Percentiles rank a stretch among this genome's conserved stretches.
phyloP scores from a whole-genome alignment of 35 echinoderm and acorn worm species.

The Lytechinus pictus region DNA sequence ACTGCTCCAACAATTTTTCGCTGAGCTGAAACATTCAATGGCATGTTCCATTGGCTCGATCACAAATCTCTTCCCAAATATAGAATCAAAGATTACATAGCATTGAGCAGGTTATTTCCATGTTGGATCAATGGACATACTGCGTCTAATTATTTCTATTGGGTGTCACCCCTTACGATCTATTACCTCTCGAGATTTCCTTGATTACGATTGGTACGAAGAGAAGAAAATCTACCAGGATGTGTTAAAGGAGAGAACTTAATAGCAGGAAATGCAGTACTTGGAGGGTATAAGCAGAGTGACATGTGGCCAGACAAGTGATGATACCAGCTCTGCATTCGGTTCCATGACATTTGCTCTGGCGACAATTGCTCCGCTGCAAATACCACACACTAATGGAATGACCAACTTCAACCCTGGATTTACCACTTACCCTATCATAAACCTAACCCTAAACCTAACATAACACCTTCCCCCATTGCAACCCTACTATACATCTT shows the following conservation, averaged over 20 bases:
- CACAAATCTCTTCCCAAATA: neutral
- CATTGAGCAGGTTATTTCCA: conserved; percentile 12
- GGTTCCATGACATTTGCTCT: no score
- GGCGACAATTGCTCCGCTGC: no score
- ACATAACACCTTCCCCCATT: no score
- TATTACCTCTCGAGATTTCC: neutral
- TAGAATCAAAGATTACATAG: neutral
- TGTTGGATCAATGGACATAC: neutral
- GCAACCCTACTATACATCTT: no score
- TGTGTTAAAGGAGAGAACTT: neutral
- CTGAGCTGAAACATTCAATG: neutral
- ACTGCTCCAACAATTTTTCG: neutral
- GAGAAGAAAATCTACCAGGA: neutral
- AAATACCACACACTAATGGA: no score
- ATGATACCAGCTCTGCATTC: neutral
- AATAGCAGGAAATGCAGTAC: neutral
- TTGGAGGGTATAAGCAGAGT: neutral
- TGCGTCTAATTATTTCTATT: neutral
- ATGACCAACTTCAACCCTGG: no score
- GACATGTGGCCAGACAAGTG: neutral
- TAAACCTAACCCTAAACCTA: no score
- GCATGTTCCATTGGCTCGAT: neutral
- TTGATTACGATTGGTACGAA: neutral
- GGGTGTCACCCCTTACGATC: neutral
- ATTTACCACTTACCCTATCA: no score